Percentiles rank a stretch among this genome's conserved stretches.
Evolutionary conservation across 2,888 invertebrate genomes (phyloP).

Genomic region (Conus canariensis): DNA sequence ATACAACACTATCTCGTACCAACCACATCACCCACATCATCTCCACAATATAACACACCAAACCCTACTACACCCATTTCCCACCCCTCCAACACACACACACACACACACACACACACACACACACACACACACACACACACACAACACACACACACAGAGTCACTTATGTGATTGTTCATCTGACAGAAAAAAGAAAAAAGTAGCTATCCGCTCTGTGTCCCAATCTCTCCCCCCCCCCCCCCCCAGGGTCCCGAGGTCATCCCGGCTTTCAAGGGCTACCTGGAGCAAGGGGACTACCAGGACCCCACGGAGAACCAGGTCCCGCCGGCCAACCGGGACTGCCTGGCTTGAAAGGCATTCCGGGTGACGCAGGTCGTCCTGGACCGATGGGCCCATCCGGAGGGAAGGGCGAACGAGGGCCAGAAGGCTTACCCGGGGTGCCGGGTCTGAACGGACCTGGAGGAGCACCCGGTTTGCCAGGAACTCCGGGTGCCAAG

Average conservation of each 20-base stretch:
- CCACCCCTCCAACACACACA: no score
- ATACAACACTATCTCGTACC: no score
- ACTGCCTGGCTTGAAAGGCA: conserved; percentile 57
- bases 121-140: no score
- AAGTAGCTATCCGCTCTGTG: no score
- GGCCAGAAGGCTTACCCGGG: conserved; percentile 58
- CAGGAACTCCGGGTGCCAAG: conserved; percentile 43
- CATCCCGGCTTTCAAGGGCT: conserved; percentile 48
- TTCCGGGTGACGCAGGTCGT: conserved; percentile 19
- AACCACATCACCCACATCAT: no score
- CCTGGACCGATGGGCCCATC: conserved; percentile 20
- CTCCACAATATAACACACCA: no score
- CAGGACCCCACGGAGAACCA: conserved; percentile 20
- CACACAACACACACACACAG: no score
- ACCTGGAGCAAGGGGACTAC: conserved; percentile 42
- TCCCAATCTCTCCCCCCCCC: not conserved
- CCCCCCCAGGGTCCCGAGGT: conserved; percentile 44
- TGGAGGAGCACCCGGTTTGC: conserved; percentile 57
- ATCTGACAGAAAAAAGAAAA: no score
- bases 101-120: no score
- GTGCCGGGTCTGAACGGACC: conserved; percentile 59
- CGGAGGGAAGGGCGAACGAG: conserved; percentile 58
- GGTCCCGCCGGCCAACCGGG: conserved; percentile 55
- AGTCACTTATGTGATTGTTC: no score
- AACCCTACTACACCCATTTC: no score